Evolutionary conservation across 2,888 invertebrate species (phyloP).

Genomic region (Aethes cnicana): DNA sequence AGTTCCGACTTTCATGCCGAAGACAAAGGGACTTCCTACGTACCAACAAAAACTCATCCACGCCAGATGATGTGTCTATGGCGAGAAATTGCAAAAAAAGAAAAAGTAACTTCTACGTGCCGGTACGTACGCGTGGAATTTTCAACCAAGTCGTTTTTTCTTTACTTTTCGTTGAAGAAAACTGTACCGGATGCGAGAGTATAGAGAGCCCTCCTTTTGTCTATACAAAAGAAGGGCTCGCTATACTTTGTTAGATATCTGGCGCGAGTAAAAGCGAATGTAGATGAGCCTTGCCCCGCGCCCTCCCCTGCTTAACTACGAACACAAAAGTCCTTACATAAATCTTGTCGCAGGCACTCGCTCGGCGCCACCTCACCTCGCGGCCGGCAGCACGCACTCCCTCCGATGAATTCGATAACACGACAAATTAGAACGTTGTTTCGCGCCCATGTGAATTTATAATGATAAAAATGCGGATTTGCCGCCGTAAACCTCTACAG

Average conservation of each 20-base stretch:
- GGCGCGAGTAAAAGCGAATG: conserved; percentile 69
- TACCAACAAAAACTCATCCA: conserved; percentile 80
- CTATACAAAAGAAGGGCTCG: conserved; percentile 67
- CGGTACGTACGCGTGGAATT: conserved; percentile 62
- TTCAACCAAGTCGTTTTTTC: conserved; percentile 72
- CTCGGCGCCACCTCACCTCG: conserved; percentile 66
- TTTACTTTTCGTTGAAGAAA: conserved; percentile 64
- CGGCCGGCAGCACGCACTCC: conserved; percentile 55
- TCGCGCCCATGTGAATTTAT: conserved; percentile 46
- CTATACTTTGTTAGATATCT: conserved; percentile 73
- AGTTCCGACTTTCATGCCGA: conserved; percentile 76
- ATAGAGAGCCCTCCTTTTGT: too few species aligned
- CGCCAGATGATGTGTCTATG: conserved; percentile 81
- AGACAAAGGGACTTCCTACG: conserved; percentile 78
- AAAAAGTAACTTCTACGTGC: conserved; percentile 59
- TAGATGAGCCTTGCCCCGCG: conserved; percentile 65
- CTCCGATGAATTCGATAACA: conserved; percentile 68
- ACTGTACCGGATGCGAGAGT: conserved; percentile 70
- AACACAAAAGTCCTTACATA: conserved; percentile 82
- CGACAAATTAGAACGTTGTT: conserved; percentile 65
- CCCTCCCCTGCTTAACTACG: conserved; percentile 70
- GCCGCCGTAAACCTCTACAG: conserved; percentile 51
- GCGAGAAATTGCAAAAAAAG: conserved; percentile 76
- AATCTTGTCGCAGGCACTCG: conserved; percentile 75
- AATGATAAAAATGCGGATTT: conserved; percentile 61